Evolutionary conservation across 30 jellyfish, hydroid and myxozoan genomes (phyloP), one percentile per base, ranked within the genome.

Genomic region (Aurelia sp.): DNA sequence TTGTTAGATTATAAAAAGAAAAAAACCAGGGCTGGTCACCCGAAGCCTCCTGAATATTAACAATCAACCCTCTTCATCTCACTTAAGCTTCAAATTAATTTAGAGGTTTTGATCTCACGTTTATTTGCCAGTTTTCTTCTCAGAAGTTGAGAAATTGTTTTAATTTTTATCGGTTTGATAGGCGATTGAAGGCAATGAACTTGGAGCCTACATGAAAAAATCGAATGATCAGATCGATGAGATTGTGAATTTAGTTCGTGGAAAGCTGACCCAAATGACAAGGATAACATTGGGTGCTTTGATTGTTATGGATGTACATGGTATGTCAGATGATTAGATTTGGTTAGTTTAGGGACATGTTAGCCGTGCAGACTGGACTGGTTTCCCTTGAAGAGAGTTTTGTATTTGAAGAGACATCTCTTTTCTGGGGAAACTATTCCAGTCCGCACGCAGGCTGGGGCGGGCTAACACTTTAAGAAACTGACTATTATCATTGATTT

Each of bases 261-360:
- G 91, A 64, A 63, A 81, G 35, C 55, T 81, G 84, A 66, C 76
- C 6, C 91, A 81, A 31, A 81, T 81, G 91, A 52, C 91, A 9
- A 48, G 84, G 22, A 81, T 81, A 13, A 81, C 84, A 44, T 47
- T 81, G 13, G 91, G 91, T 10, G 91, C 91, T 19, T 33, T 81
- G 63, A 81, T 81, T 21, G 91, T 81, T 22, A 81, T 81, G 84
- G 91, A 81, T 81, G 91, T 81, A 4, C 91, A 81, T 51, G 91
- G 91, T 81, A 67, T 16, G 90, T 15, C 69, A 59, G 3, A 5
- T 59, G 69, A 18, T 59, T n/a, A 59, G 31, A 59, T 11, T 59
- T 12, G 16, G 69, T 4, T 59, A 13, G 0, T 59, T 59, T 16
- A 1, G 55, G 55, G 16, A 8, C 33, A 27, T 1, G 33, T 27